Base-by-base conservation (phyloP, 2,797 vertebrate genomes). In the Tinamus major region DNA sequence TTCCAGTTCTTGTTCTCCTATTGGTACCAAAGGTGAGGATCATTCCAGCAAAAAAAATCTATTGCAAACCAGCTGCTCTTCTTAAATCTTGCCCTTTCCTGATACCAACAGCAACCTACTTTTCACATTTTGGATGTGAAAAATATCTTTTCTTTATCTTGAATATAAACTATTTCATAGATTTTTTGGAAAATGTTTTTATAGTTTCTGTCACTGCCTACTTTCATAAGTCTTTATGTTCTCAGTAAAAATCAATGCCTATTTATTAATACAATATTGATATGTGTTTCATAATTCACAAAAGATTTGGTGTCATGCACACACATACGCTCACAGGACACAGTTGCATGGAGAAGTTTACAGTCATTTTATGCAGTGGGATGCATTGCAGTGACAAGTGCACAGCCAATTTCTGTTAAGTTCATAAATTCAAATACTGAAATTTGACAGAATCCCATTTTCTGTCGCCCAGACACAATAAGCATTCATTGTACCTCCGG, bases 171-270 rank as follows among this genome's bases (percentile, higher is more conserved):
- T 80, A 77, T 64, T 90, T 84, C 70, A 94, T 91, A 74, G 79
- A 92, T 91, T 82, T 87, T 71, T 86, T 67, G 76, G 48, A 90
- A 93, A 87, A 26, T 67, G 42, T 39, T 91, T 83, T 91, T 41
- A 51, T 55, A 77, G 70, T 89, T 96, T 87, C 61, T 95, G 87
- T 70, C 49, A 79, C 56, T 93, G 78, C 46, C 46, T 79, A 37
- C 74, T 82, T 88, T 87, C 74, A 83, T 95, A 92, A 95, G 93
- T 96, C 84, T 92, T 95, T 94, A 58, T 76, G 51, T 89, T 91
- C 76, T 79, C 46, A 71, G 71, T 88, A 94, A 96, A 96, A 96
- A 96, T 96, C 92, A 76, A 92, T 97, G 81, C 55, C 75, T 89
- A 55, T 58, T 95, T 95, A 95, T 95, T 96, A 96, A 94, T 82